Evolutionary conservation across 2,797 vertebrate species (phyloP).

Genomic region (Enteromius argenteus): DNA sequence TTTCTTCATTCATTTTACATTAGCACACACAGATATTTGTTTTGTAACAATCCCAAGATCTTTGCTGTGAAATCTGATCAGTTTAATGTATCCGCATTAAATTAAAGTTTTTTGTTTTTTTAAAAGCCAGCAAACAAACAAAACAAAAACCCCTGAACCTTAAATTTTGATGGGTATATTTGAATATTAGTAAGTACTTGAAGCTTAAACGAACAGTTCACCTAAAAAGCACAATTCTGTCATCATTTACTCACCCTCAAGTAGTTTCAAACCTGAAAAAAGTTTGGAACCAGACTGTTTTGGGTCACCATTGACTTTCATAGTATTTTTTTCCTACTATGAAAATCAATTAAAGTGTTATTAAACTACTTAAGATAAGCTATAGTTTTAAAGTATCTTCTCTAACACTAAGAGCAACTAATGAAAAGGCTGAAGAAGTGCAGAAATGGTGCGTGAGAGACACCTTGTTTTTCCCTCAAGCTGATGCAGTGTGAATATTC

Average conservation of each 20-base stretch:
- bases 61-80: neutral
- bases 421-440: neutral
- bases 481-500: slow-evolving; percentile 46
- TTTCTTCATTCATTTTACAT: neutral
- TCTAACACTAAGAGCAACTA: neutral
- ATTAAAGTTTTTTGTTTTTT: neutral
- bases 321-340: too few species aligned
- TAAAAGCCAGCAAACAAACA: neutral
- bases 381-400: neutral
- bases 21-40: neutral
- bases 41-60: neutral
- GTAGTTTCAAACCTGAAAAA: too few species aligned
- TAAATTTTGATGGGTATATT: neutral
- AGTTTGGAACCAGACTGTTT: too few species aligned
- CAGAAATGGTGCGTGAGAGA: neutral
- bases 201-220: too few species aligned
- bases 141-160: neutral
- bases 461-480: slow-evolving; percentile 28
- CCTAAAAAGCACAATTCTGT: too few species aligned
- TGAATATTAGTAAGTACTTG: neutral
- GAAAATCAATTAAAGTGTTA: too few species aligned
- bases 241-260: too few species aligned
- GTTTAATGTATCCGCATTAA: neutral
- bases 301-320: too few species aligned
- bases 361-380: neutral